Evolutionary conservation across 2,888 invertebrate species (phyloP), one percentile per base, ranked within the genome.

Genomic region (Eueremaeus valkanovi): DNA sequence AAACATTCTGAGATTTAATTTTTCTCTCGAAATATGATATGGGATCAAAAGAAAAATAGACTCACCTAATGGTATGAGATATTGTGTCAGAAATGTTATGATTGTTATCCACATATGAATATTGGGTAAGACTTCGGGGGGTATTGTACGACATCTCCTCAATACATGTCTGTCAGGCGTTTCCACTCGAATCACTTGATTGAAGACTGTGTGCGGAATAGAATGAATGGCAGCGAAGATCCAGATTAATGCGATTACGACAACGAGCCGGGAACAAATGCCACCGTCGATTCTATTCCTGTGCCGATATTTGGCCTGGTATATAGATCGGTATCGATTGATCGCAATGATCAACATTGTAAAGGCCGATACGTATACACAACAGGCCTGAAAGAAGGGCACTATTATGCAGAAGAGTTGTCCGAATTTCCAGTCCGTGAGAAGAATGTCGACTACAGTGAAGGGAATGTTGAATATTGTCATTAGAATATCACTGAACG

Each of bases 381-480:
- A 73, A 55, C 29, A 24, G 75, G 84, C 83, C 70, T 84, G 82
- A 3, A 84, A 82, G 72, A 84, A 83, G 63, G 85, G 84, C 31
- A 84, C 82, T 55, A 84, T 77, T 36, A 81, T 81, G 78, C 85
- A 85, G 79, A 84, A 81, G 58, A 83, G 80, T 18, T 81, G 79
- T 0, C 85, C 85, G 78, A 85, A 84, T 3, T 83, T 83, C 85
- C 85, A 85, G 68, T 84, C 83, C 18, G 40, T 40, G 3, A 24
- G 8, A 1, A 73, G 27, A 13, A 73, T 55, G 63, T 73, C 73
- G 18, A 73, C 55, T 3, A 73, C 73, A 27, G 73, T 73, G 77
- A 85, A 84, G 0, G 85, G 85, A 29, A 85, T 83, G 78, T 85
- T 85, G 68, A 85, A 80, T n/a, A 82, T 80, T 0, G 82, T 82